phyloP scores from a whole-genome alignment of 2,888 invertebrate species.

The Selenia dentaria region DNA sequence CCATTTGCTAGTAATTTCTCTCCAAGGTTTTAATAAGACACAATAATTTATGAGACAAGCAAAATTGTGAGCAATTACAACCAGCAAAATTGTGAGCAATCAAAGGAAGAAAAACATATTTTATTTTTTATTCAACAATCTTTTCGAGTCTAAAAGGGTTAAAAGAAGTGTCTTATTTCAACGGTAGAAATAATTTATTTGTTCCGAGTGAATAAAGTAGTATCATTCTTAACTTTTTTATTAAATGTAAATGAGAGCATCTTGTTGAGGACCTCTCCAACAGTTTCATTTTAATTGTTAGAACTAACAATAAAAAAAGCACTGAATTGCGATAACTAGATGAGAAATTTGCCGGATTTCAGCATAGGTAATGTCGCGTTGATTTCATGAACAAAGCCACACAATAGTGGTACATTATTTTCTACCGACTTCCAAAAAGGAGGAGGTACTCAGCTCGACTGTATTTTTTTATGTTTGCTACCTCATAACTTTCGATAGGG shows the following conservation, averaged over 20 bases:
- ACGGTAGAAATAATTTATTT: constrained; percentile 12
- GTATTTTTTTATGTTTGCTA: too few relatives aligned
- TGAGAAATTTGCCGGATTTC: too few relatives aligned
- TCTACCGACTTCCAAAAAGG: too few relatives aligned
- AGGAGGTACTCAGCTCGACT: too few relatives aligned
- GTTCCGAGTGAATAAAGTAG: constrained; percentile 40
- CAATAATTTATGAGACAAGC: constrained; percentile 6
- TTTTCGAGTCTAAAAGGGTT: constrained; percentile 22
- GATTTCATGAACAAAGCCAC: too few relatives aligned
- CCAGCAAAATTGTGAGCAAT: neutral
- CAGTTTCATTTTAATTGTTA: too few relatives aligned
- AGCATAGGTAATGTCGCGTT: too few relatives aligned
- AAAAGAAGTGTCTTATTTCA: constrained; percentile 34
- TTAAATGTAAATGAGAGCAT: constrained; percentile 23
- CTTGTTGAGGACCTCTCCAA: constrained; percentile 24
- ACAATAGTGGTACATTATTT: too few relatives aligned
- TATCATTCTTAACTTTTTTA: constrained; percentile 43
- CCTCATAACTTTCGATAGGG: too few relatives aligned
- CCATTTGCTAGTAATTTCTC: too few relatives aligned
- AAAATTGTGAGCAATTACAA: constrained; percentile 8
- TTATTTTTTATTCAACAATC: constrained; percentile 13
- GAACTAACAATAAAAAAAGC: too few relatives aligned
- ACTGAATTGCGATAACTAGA: too few relatives aligned
- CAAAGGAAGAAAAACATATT: constrained; percentile 10
- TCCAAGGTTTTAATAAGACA: neutral